Percentiles rank a stretch among this genome's conserved stretches.
Conservation (phyloP, 1,140 invertebrate genomes). For the Vanessa tameamea region DNA sequence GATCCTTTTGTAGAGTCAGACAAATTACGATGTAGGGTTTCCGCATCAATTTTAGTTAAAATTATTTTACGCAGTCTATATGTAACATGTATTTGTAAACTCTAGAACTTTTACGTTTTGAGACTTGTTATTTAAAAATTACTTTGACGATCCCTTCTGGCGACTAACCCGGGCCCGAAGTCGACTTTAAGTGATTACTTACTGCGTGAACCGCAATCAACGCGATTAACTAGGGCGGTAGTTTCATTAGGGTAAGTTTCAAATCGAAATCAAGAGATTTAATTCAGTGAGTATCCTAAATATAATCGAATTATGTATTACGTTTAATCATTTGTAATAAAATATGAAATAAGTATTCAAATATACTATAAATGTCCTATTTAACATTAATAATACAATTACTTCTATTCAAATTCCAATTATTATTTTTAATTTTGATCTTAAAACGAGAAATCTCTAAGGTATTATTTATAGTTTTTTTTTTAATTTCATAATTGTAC, state of each 20-base stretch:
- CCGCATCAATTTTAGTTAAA: not conserved
- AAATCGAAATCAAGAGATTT: constrained; percentile 19
- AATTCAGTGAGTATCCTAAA: constrained; percentile 3
- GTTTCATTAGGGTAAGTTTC: constrained; percentile 39
- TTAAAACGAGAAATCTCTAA: too few species aligned
- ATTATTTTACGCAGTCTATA: too few species aligned
- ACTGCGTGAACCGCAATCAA: constrained; percentile 61
- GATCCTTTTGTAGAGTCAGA: too few species aligned
- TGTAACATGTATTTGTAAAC: not conserved
- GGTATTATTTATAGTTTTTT: too few species aligned
- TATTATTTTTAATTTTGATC: too few species aligned
- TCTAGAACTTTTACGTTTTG: not conserved
- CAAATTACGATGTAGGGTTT: too few species aligned
- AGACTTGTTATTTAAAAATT: constrained; percentile 13
- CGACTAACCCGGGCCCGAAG: constrained; percentile 18
- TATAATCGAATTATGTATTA: constrained; percentile 5
- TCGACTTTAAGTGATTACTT: constrained; percentile 68
- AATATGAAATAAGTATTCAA: not conserved
- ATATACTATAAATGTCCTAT: not conserved
- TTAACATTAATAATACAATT: not conserved
- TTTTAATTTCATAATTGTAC: too few species aligned
- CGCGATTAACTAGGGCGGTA: constrained; percentile 58
- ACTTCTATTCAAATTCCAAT: too few species aligned
- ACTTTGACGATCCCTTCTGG: constrained; percentile 12
- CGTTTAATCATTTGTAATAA: not conserved